phyloP scores from a whole-genome alignment of 2,888 invertebrate species.

The Coelopa pilipes region DNA sequence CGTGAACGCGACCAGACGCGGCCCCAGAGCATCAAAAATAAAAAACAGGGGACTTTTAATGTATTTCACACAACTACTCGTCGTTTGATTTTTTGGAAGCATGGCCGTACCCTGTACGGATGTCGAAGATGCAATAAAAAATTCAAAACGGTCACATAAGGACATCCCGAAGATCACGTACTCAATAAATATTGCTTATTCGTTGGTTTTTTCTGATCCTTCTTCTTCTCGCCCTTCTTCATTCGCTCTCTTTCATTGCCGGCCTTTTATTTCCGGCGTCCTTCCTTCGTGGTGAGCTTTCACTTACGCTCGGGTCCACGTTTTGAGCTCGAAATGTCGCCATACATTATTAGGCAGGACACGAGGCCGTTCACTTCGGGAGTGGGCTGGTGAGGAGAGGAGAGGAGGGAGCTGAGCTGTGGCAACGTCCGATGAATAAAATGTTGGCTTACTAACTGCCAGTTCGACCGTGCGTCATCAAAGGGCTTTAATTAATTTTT shows the following conservation, averaged over 20 bases:
- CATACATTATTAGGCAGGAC: too few species aligned
- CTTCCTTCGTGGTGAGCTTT: conserved; percentile 21
- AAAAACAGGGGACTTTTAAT: background rate
- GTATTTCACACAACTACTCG: too few species aligned
- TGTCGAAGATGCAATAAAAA: conserved; percentile 55
- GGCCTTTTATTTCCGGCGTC: background rate
- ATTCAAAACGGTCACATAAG: conserved; percentile 67
- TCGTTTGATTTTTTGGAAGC: too few species aligned
- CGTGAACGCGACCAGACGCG: conserved; percentile 17
- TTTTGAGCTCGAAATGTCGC: conserved; percentile 13
- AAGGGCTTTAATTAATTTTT: too few species aligned
- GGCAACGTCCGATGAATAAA: too few species aligned
- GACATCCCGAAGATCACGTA: conserved; percentile 67
- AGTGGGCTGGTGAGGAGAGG: too few species aligned
- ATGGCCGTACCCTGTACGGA: conserved; percentile 47
- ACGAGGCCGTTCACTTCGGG: too few species aligned
- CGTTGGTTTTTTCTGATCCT: conserved; percentile 42
- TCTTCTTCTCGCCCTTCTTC: conserved; percentile 12
- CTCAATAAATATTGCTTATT: conserved; percentile 67
- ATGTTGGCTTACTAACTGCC: too few species aligned
- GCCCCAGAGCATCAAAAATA: background rate
- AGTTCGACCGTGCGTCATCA: too few species aligned
- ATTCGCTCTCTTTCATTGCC: conserved; percentile 12
- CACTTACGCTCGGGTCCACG: conserved; percentile 16
- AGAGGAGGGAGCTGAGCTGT: too few species aligned